Evolutionary conservation across 2,888 invertebrate genomes (phyloP), one percentile per base, ranked within the genome.

Genomic region (Galerucella pusilla): DNA sequence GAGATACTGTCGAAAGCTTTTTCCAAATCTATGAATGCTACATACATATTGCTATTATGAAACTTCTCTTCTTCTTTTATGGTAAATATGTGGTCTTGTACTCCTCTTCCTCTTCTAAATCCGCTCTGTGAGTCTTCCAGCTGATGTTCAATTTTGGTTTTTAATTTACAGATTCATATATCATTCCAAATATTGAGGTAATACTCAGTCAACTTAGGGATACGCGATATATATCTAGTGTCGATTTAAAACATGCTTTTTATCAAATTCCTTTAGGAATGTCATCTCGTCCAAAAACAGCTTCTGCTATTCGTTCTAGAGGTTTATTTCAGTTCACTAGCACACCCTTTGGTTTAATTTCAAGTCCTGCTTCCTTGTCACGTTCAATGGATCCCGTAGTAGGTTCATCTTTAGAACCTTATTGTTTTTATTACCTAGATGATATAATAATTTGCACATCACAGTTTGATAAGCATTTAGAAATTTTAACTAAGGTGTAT

Each of bases 81-180:
- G n/a, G n/a, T n/a, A n/a, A n/a, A n/a, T n/a, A n/a, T n/a, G n/a
- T n/a, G n/a, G n/a, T n/a, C n/a, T n/a, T n/a, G n/a, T n/a, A n/a
- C n/a, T n/a, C n/a, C n/a, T n/a, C n/a, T n/a, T n/a, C n/a, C n/a
- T n/a, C n/a, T n/a, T n/a, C n/a, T n/a, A n/a, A n/a, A n/a, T n/a
- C n/a, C n/a, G n/a, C n/a, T n/a, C n/a, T n/a, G n/a, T n/a, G n/a
- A n/a, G n/a, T n/a, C n/a, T n/a, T n/a, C n/a, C n/a, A n/a, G n/a
- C n/a, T n/a, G n/a, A n/a, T n/a, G n/a, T n/a, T n/a, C n/a, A n/a
- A n/a, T n/a, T n/a, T n/a, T n/a, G n/a, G n/a, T n/a, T n/a, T n/a
- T n/a, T n/a, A n/a, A n/a, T n/a, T n/a, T n/a, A n/a, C 79, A 14
- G 83, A 85, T 75, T 82, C 83, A 1, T 84, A 85, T 78, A 84